These are phyloP conservation scores for Plutella xylostella DNA, from an alignment of 2,888 invertebrate species.

Conservation along the genomic window DNA sequence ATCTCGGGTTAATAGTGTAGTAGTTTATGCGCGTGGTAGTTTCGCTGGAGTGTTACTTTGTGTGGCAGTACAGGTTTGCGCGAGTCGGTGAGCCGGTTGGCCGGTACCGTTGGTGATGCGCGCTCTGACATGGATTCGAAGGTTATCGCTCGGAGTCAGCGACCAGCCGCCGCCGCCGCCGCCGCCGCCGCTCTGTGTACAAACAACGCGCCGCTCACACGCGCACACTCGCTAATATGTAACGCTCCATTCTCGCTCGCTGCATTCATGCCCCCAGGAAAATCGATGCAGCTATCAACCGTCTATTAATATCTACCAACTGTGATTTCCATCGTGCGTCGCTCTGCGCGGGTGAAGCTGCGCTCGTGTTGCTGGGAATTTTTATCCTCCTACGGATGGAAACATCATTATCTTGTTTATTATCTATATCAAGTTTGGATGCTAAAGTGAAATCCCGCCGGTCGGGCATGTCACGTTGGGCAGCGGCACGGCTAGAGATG, in stretches of 20 bases:
- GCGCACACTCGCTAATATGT: too few species aligned
- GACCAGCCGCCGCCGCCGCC: conserved; percentile 53
- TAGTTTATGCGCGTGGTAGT: neutral
- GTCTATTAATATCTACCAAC: too few species aligned
- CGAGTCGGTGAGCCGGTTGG: conserved; percentile 2
- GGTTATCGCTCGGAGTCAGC: conserved; percentile 66
- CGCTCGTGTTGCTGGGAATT: too few species aligned
- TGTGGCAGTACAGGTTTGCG: neutral
- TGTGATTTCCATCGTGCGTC: too few species aligned
- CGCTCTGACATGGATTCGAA: conserved; percentile 58
- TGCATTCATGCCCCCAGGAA: neutral
- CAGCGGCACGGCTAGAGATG: neutral
- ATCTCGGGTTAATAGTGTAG: too few species aligned
- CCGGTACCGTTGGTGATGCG: conserved; percentile 37
- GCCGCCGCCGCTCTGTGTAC: conserved; percentile 58
- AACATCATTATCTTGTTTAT: too few species aligned
- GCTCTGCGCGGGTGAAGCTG: too few species aligned
- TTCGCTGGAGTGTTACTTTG: neutral
- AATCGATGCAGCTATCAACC: neutral
- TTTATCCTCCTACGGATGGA: too few species aligned
- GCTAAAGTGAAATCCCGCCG: too few species aligned
- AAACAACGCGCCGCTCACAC: conserved; percentile 41
- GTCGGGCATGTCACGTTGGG: neutral
- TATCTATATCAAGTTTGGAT: too few species aligned
- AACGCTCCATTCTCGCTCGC: neutral